These are phyloP conservation scores for Myotis vivesi DNA, from an alignment of 2,797 vertebrate species.

Conservation along the genomic window DNA sequence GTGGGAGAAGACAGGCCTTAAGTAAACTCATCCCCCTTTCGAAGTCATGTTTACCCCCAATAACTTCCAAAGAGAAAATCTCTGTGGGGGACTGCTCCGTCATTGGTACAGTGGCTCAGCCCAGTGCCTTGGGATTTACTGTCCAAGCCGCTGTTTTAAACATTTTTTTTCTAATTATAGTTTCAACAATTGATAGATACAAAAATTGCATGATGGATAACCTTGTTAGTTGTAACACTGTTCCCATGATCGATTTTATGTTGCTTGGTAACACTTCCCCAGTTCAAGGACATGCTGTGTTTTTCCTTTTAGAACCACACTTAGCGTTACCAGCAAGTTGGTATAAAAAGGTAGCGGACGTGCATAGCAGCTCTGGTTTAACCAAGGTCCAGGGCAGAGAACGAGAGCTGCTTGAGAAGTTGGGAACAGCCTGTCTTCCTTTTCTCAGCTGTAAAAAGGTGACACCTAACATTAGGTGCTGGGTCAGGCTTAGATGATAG, in stretches of 20 bases:
- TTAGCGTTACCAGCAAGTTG: not conserved
- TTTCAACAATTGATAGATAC: not conserved
- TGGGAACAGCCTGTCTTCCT: not conserved
- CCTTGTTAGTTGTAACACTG: fast-evolving
- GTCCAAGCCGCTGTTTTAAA: not conserved
- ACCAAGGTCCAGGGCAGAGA: not conserved
- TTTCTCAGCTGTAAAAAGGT: not conserved
- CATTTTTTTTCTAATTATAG: not conserved
- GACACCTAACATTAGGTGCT: not conserved
- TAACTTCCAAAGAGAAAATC: not conserved
- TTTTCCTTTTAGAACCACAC: not conserved
- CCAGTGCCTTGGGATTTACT: not conserved
- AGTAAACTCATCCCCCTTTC: not conserved
- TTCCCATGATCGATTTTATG: not conserved
- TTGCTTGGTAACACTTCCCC: not conserved
- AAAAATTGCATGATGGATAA: fast-evolving
- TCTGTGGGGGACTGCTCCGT: fast-evolving
- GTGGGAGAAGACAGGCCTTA: not conserved
- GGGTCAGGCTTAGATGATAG: not conserved
- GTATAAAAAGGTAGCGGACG: not conserved
- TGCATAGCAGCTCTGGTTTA: not conserved
- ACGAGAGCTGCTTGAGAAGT: not conserved
- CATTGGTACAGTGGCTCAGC: not conserved
- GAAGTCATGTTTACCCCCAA: fast-evolving
- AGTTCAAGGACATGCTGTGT: not conserved